Percentiles rank a stretch among this genome's conserved stretches.
Conservation (phyloP, 1,140 invertebrate genomes). For the Archivesica marissinica region DNA sequence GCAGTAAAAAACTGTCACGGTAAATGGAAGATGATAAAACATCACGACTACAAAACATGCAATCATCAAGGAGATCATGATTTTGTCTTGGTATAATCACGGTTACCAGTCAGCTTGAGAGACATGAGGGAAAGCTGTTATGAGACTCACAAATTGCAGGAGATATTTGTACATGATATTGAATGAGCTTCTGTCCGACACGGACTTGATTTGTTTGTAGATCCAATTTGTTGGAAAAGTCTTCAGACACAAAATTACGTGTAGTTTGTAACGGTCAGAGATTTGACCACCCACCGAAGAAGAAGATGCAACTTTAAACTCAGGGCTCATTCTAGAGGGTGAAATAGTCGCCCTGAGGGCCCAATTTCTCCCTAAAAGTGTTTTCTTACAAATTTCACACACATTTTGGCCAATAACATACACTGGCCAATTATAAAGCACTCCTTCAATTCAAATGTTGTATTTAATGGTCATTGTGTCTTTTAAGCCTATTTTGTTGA, state of each 20-base stretch:
- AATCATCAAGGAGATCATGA: constrained; percentile 56
- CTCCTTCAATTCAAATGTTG: no score
- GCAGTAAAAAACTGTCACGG: constrained; percentile 80
- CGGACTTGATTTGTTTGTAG: constrained; percentile 5
- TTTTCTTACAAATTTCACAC: no score
- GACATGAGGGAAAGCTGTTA: constrained; percentile 9
- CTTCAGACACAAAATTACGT: neutral
- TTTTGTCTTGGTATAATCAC: constrained; percentile 59
- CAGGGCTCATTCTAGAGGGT: no score
- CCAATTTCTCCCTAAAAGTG: no score
- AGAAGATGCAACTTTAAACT: no score
- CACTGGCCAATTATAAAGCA: no score
- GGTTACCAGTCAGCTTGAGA: constrained; percentile 22
- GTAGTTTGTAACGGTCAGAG: no score
- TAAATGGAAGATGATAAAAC: constrained; percentile 77
- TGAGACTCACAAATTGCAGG: constrained; percentile 26
- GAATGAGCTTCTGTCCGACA: constrained; percentile 7
- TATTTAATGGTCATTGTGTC: no score
- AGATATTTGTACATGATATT: constrained; percentile 6
- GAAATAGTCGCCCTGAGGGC: no score
- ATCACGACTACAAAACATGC: constrained; percentile 57
- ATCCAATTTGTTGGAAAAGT: neutral
- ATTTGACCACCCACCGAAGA: no score
- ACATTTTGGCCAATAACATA: no score
- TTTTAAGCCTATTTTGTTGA: no score